Evolutionary conservation across 2,797 vertebrate genomes (phyloP).

Genomic region (Mionectes olivaceus): DNA sequence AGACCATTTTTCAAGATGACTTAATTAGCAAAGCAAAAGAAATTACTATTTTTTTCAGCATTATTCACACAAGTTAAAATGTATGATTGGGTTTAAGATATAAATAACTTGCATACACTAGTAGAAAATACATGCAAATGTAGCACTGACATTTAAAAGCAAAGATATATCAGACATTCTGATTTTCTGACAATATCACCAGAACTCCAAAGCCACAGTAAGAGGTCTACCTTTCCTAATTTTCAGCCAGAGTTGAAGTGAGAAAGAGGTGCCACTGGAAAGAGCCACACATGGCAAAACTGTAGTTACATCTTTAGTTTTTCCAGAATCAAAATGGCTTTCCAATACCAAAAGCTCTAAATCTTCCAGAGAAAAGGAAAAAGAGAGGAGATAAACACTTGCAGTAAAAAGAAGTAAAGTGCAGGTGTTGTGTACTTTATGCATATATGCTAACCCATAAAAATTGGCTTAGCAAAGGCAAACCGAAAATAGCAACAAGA

Average conservation of each 20-base stretch:
- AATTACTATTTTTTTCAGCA: conserved; percentile 40
- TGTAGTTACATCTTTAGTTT: not conserved
- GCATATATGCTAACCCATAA: not conserved
- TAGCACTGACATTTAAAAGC: not conserved
- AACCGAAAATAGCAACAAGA: conserved; percentile 20
- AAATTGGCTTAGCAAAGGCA: not conserved
- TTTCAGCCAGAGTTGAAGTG: not conserved
- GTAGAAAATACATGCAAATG: not conserved
- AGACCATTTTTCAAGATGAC: conserved; percentile 72
- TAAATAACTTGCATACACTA: conserved; percentile 56
- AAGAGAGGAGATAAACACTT: not conserved
- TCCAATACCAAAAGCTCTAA: not conserved
- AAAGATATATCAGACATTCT: not conserved
- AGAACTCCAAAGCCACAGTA: not conserved
- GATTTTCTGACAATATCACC: not conserved
- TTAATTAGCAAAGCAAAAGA: conserved; percentile 78
- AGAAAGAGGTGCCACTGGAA: not conserved
- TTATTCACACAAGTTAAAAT: conserved; percentile 64
- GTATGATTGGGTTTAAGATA: conserved; percentile 47
- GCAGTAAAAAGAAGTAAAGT: not conserved
- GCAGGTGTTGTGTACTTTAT: not conserved
- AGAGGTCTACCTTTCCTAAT: not conserved
- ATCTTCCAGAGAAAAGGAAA: not conserved
- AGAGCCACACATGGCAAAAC: not conserved
- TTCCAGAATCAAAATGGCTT: not conserved